Percentiles rank a stretch among this genome's conserved stretches.
Evolutionary conservation across 2,797 vertebrate genomes (phyloP).

Genomic region (Lacerta viridis): DNA sequence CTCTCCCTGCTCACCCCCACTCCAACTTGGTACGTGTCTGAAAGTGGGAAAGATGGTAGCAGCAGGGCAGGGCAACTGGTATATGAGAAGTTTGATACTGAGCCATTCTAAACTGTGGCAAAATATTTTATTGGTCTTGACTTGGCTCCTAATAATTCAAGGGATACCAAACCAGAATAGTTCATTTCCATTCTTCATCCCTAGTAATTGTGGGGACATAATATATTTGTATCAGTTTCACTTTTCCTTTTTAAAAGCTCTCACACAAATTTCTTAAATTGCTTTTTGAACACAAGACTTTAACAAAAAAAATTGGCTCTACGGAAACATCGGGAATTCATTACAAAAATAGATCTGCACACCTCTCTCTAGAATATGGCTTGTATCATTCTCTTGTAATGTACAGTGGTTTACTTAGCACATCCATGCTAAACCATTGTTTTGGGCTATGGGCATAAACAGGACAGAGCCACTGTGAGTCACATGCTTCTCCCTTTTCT

Average conservation of each 20-base stretch:
- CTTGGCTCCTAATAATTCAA: background rate
- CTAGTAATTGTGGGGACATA: background rate
- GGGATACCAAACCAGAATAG: background rate
- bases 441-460: too few species aligned
- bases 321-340: background rate
- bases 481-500: too few species aligned
- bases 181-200: background rate
- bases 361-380: background rate
- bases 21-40: background rate
- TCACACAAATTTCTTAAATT: background rate
- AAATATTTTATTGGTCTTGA: background rate
- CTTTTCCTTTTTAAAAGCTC: background rate
- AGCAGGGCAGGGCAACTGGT: background rate
- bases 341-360: background rate
- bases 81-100: background rate
- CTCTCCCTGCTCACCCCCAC: background rate
- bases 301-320: background rate
- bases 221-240: background rate
- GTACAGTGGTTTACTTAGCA: too few species aligned
- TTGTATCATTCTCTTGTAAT: background rate
- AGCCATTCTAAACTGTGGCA: background rate
- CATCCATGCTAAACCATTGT: too few species aligned
- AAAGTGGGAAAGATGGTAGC: background rate
- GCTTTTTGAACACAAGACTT: background rate
- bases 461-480: too few species aligned